Evolutionary conservation across 2,888 invertebrate genomes (phyloP).

Genomic region (Germaria angustata): DNA sequence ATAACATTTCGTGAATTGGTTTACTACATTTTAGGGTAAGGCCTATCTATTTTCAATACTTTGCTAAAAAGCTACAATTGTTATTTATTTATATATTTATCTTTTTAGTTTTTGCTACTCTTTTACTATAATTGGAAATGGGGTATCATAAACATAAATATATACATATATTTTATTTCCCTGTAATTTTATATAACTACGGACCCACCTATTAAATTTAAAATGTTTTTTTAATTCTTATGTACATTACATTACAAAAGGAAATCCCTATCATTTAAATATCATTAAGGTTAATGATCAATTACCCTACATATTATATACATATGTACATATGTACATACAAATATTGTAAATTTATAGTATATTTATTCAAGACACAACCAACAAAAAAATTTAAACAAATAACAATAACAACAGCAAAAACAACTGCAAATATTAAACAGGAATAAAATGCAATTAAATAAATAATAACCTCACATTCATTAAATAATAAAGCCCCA

Average conservation of each 20-base stretch:
- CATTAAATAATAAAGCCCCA: constrained; percentile 43
- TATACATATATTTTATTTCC: too few species aligned
- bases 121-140: too few species aligned
- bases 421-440: constrained; percentile 19
- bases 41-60: too few species aligned
- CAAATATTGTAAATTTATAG: background rate
- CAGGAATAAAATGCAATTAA: constrained; percentile 58
- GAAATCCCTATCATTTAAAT: constrained; percentile 18
- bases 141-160: too few species aligned
- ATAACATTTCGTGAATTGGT: too few species aligned
- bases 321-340: background rate
- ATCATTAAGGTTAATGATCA: constrained; percentile 45
- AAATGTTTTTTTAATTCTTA: too few species aligned
- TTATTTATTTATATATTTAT: too few species aligned
- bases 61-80: too few species aligned
- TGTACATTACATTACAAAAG: background rate
- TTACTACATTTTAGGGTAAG: too few species aligned
- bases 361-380: background rate
- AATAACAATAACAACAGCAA: constrained; percentile 4
- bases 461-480: constrained; percentile 54
- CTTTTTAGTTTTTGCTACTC: too few species aligned
- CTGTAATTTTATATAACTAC: too few species aligned
- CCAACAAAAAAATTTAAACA: constrained; percentile 3
- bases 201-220: too few species aligned
- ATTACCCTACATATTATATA: constrained; percentile 13